Conservation (phyloP, 1,140 invertebrate species). For the Neodiprion pinetum region DNA sequence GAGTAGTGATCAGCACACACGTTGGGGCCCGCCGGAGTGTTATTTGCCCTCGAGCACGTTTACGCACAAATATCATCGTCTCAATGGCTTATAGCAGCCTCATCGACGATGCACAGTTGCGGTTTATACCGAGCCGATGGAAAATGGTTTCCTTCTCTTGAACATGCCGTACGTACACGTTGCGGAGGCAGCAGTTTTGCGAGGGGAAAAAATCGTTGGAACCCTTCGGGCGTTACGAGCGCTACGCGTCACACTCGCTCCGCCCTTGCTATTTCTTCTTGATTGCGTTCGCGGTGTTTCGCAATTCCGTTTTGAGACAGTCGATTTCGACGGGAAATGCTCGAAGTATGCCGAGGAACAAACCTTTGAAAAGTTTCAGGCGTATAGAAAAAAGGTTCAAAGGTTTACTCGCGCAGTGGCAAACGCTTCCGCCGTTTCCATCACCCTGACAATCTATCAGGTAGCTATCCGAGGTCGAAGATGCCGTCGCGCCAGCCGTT, state of each 20-base stretch:
- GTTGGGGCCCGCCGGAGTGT: background rate
- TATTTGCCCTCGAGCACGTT: background rate
- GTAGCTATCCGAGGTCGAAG: background rate
- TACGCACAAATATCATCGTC: slow-evolving; percentile 8
- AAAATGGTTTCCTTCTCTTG: background rate
- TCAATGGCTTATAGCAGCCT: background rate
- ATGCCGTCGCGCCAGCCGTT: background rate
- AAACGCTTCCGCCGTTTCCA: background rate
- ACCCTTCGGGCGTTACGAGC: too few species aligned
- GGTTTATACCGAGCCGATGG: background rate
- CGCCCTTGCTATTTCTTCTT: too few species aligned
- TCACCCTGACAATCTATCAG: background rate
- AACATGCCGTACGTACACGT: too few species aligned
- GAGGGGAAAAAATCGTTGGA: too few species aligned
- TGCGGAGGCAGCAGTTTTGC: too few species aligned
- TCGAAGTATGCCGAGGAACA: too few species aligned
- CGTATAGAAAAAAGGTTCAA: too few species aligned
- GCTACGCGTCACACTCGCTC: too few species aligned
- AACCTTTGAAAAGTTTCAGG: too few species aligned
- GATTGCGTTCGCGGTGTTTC: too few species aligned
- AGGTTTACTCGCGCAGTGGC: background rate
- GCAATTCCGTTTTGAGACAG: too few species aligned
- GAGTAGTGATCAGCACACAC: slow-evolving; percentile 38
- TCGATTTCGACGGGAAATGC: too few species aligned
- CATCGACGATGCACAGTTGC: background rate